Percentiles rank a stretch among this genome's conserved stretches.
Conservation (phyloP, 2,113 vertebrate genomes). For the Odobenus rosmarus region DNA sequence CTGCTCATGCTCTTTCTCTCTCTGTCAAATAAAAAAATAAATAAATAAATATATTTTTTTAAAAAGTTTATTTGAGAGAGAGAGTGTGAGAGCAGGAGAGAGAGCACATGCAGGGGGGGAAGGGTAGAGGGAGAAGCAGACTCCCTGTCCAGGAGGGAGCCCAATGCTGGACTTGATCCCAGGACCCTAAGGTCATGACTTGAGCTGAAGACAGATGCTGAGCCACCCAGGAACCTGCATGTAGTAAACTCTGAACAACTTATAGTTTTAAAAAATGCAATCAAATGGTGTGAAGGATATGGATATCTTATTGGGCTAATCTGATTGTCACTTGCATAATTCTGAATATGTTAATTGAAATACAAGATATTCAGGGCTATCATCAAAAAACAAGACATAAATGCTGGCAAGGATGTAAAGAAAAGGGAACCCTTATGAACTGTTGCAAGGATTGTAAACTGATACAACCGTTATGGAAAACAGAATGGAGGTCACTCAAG, state of each 20-base stretch:
- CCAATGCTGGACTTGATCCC: no score
- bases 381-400: not conserved
- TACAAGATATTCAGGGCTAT: not conserved
- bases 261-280: not conserved
- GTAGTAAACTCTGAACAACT: not conserved
- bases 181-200: no score
- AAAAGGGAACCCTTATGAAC: not conserved
- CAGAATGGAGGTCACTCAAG: not conserved
- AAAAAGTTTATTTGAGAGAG: no score
- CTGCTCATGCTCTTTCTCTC: no score
- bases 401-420: not conserved
- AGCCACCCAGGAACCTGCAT: not conserved
- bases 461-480: not conserved
- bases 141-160: no score
- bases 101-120: no score
- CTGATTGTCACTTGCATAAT: not conserved
- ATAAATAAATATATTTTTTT: no score
- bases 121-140: no score
- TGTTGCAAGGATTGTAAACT: not conserved
- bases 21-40: no score
- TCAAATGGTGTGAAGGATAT: not conserved
- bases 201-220: no score
- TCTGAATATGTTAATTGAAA: slow-evolving; percentile 21
- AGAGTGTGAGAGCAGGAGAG: no score
- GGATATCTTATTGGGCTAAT: not conserved